A percentile compares a stretch with the other conserved stretches of the same genome.
Evolutionary conservation across 2,797 vertebrate genomes (phyloP).

Genomic region (Emys orbicularis): DNA sequence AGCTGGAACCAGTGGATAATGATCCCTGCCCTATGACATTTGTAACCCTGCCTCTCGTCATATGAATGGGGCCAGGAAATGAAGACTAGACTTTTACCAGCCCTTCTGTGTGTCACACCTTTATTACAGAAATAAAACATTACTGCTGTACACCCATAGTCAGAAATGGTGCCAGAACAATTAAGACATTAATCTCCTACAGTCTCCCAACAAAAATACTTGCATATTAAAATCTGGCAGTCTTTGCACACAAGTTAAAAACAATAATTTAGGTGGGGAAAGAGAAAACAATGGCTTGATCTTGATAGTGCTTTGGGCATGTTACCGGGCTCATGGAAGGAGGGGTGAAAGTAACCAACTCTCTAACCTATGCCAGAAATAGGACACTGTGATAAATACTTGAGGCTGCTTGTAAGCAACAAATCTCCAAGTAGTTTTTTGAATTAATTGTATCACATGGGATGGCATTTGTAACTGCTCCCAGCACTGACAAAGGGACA

Average conservation of each 20-base stretch:
- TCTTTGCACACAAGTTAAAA: slow-evolving; percentile 17
- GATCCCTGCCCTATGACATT: background rate
- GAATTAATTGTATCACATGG: slow-evolving; percentile 9
- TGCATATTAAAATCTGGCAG: slow-evolving; percentile 10
- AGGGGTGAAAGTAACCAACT: background rate
- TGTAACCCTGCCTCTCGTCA: background rate
- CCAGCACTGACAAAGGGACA: background rate
- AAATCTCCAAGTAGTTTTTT: slow-evolving; percentile 26
- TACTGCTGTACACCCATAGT: background rate
- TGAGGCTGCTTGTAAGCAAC: background rate
- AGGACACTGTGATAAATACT: background rate
- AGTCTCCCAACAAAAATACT: background rate
- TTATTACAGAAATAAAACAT: slow-evolving; percentile 18
- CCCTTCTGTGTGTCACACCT: background rate
- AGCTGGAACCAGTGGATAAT: background rate
- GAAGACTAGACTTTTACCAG: background rate
- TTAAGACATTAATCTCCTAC: background rate
- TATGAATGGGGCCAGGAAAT: background rate
- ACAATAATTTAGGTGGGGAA: background rate
- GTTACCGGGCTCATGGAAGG: background rate
- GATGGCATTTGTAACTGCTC: background rate
- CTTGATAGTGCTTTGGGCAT: background rate
- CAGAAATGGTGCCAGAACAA: background rate
- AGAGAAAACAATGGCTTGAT: background rate
- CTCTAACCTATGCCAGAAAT: background rate